phyloP scores from a whole-genome alignment of 1,140 invertebrate species.

The Drosophila obscura region DNA sequence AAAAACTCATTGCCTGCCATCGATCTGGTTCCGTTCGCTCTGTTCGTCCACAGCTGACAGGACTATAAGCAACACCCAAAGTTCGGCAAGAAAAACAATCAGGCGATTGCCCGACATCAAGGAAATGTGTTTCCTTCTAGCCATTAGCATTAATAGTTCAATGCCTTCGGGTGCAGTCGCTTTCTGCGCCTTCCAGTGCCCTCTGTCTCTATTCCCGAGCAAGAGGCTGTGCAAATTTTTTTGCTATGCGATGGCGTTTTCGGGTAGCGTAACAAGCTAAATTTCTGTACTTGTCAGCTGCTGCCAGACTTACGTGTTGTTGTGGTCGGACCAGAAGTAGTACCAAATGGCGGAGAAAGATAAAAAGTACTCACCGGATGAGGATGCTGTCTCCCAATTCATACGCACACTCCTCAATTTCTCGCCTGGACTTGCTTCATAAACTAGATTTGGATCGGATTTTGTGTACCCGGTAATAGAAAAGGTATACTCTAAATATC shows the following conservation, averaged over 20 bases:
- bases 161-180: constrained; percentile 42
- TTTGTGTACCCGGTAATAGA: too few relatives aligned
- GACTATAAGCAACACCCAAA: constrained; percentile 32
- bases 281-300: constrained; percentile 66
- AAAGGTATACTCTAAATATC: too few relatives aligned
- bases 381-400: too few relatives aligned
- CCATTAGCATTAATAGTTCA: constrained; percentile 80
- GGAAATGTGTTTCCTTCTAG: constrained; percentile 64
- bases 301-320: constrained; percentile 77
- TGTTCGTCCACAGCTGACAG: constrained; percentile 20
- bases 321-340: constrained; percentile 30
- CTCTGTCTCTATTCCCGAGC: background rate
- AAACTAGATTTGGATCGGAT: constrained; percentile 57
- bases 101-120: constrained; percentile 56
- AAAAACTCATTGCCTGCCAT: constrained; percentile 48
- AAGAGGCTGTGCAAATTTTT: constrained; percentile 53
- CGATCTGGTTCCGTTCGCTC: background rate
- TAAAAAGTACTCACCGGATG: constrained; percentile 15
- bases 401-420: constrained; percentile 38
- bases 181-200: too few relatives aligned
- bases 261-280: constrained; percentile 48
- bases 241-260: constrained; percentile 49
- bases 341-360: constrained; percentile 13
- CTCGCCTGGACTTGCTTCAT: constrained; percentile 60
- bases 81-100: constrained; percentile 61